A percentile compares a stretch with the other conserved stretches of the same genome.
Conservation (phyloP, 2,797 vertebrate genomes). For the Malurus splendens region DNA sequence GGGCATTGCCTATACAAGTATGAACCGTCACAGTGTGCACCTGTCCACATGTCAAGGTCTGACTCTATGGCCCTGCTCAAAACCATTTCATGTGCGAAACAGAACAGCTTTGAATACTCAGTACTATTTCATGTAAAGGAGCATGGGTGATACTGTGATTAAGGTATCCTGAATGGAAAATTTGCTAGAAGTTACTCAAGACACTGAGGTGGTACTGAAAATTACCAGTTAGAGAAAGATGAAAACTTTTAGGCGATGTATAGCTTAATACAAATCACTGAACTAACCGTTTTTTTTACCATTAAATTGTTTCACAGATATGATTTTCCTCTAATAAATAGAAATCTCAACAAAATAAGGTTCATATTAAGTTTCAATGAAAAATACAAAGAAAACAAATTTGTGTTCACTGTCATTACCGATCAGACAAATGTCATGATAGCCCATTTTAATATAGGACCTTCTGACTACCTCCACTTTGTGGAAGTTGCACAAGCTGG, state of each 20-base stretch:
- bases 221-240: not conserved
- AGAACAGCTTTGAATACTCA: not conserved
- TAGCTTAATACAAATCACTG: not conserved
- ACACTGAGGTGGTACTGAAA: not conserved
- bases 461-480: not conserved
- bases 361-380: not conserved
- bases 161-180: not conserved
- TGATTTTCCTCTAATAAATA: not conserved
- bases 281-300: not conserved
- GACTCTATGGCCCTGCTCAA: not conserved
- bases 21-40: not conserved
- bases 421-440: not conserved
- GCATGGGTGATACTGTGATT: not conserved
- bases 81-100: not conserved
- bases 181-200: not conserved
- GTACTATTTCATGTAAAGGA: not conserved
- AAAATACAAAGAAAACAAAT: not conserved
- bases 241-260: not conserved
- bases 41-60: not conserved
- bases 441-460: not conserved
- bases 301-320: not conserved
- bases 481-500: not conserved
- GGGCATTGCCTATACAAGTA: accelerated
- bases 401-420: not conserved
- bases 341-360: not conserved